A percentile compares a stretch with the other conserved stretches of the same genome.
phyloP scores from a whole-genome alignment of 2,888 invertebrate genomes.

The Ormyrus pomaceus region DNA sequence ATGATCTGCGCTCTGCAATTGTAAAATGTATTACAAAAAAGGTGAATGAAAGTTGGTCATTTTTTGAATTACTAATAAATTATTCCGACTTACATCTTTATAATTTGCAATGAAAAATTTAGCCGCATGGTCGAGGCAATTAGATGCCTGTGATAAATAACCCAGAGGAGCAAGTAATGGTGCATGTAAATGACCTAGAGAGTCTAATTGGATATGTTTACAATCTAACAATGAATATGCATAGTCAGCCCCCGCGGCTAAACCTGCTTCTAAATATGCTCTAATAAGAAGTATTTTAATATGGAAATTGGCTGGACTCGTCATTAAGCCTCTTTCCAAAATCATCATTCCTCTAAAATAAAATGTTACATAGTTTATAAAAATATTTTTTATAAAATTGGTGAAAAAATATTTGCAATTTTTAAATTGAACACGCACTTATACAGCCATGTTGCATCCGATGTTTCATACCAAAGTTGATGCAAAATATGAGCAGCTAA shows the following conservation, averaged over 20 bases:
- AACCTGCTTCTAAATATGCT: slow-evolving; percentile 81
- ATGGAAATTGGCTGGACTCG: slow-evolving; percentile 92
- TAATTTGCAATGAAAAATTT: slow-evolving; percentile 92
- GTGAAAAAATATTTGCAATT: not conserved
- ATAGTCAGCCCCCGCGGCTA: slow-evolving; percentile 70
- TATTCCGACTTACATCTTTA: slow-evolving; percentile 84
- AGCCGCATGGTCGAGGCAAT: slow-evolving; percentile 85
- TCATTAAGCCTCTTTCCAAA: slow-evolving; percentile 68
- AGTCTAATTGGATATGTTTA: slow-evolving; percentile 95
- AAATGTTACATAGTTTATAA: not conserved
- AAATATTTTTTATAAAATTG: too few relatives aligned
- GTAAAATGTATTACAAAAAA: not conserved
- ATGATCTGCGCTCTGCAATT: slow-evolving; percentile 89
- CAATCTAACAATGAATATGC: slow-evolving; percentile 81
- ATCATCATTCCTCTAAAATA: slow-evolving; percentile 68
- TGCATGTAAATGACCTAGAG: slow-evolving; percentile 90
- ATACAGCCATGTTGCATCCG: slow-evolving; percentile 73
- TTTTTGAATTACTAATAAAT: not conserved
- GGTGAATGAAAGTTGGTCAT: not conserved
- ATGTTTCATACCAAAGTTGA: slow-evolving; percentile 77
- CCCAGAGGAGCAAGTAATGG: slow-evolving; percentile 86
- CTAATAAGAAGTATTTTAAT: slow-evolving; percentile 89
- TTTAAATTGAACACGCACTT: slow-evolving; percentile 62
- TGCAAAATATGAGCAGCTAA: slow-evolving; percentile 85
- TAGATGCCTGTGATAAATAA: slow-evolving; percentile 82